Base-by-base conservation (phyloP, 2,888 invertebrate species). In the Morpho achilles region DNA sequence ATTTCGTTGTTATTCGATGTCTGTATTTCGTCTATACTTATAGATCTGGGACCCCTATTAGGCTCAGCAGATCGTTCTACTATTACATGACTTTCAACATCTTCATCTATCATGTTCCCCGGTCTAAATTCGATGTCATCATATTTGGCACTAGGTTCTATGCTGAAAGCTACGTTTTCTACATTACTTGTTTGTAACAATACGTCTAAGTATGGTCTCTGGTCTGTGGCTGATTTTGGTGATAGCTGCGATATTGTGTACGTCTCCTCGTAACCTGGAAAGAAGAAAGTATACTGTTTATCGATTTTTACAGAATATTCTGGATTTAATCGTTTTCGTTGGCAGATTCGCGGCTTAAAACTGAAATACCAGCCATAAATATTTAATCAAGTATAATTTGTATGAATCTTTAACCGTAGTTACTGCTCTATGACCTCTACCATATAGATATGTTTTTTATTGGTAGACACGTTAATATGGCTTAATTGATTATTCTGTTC, bases 191-290 rank as follows among this genome's bases (percentile, higher is more conserved):
- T 90, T 67, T 84, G 79, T 58, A 86, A 67, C 57, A 86, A 68
- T 32, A 84, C 72, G 7, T 73, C 64, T 45, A 78, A 77, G 59
- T 73, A 67, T 48, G 69, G 58, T 44, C 63, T 67, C 22, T 83
- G 72, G 45, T 78, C 68, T 40, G 71, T 74, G 4, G 81, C 88
- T 0, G 94, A 94, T 75, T 94, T 94, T 66, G 94, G 94, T 66
- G 94, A 94, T 60, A 94, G 88, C 76, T 94, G 94, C 2, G 94
- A 94, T 83, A 94, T 92, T 48, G 92, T 90, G 76, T 91, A 92
- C 10, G 80, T 73, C 67, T 92, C 91, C 68, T 92, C 92, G 64
- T 91, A 83, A 64, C 90, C 92, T 92, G 90, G 42, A 92, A 91
- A 59, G 50, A 63, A 60, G 62, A 53, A 67, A 70, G 56, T 32